Evolutionary conservation across 23 tunicate genomes (phyloP), one percentile per base, ranked within the genome.

Genomic region (Styela clava): DNA sequence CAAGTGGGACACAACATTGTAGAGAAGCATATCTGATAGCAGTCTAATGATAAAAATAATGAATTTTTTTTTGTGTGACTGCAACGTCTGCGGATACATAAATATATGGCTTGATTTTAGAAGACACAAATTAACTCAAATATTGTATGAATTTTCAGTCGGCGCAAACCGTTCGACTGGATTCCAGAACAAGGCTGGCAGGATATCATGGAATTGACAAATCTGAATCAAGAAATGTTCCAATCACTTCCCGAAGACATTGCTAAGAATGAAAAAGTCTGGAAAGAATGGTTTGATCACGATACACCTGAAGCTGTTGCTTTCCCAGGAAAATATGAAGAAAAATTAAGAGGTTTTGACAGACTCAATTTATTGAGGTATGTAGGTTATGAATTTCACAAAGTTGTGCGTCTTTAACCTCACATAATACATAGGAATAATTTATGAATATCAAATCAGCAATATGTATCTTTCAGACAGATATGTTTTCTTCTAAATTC

Each of bases 111-210:
- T n/a, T n/a, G n/a, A n/a, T n/a, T n/a, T n/a, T n/a, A n/a, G n/a
- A n/a, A n/a, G n/a, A n/a, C n/a, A n/a, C n/a, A n/a, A n/a, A n/a
- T n/a, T n/a, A n/a, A n/a, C n/a, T n/a, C n/a, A n/a, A n/a, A n/a
- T n/a, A n/a, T n/a, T n/a, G n/a, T n/a, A n/a, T n/a, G n/a, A n/a
- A 32, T 16, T 44, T 78, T 3, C 79, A 93, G 98, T 69, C 98
- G 98, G 5, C 79, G 81, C 51, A 96, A 91, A 37, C 99, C 94
- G 16, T 84, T 78, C 74, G 99, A 96, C 26, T 96, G 99, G 99
- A 63, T 96, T 2, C 93, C 97, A 2, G 99, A 96, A 1, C 97
- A 91, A 72, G 91, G 93, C 2, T 96, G 99, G 99, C 99, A 96
- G 56, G 99, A 96, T 62, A 78, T 96, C 68, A 85, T 96, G 31